These are phyloP conservation scores for Aporrectodea caliginosa DNA, from an alignment of 1,140 invertebrate species.

Conservation along the genomic window DNA sequence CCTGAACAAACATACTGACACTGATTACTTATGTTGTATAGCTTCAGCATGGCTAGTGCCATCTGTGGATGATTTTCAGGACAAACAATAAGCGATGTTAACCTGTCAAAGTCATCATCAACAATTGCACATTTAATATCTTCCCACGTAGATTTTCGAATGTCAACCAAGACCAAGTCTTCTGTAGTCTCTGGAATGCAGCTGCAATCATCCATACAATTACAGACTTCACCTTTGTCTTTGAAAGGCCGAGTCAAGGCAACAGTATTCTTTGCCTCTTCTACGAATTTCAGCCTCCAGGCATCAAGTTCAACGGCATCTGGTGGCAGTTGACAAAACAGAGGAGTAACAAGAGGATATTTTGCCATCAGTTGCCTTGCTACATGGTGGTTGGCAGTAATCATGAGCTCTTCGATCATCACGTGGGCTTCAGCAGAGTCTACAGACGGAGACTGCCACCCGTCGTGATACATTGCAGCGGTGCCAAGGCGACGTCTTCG, in stretches of 20 bases:
- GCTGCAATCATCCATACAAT: conserved; percentile 17
- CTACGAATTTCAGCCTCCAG: conserved; percentile 38
- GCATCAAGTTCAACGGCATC: conserved; percentile 34
- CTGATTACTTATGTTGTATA: conserved; percentile 16
- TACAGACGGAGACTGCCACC: neutral
- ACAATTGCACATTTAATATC: neutral
- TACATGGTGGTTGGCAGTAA: conserved; percentile 44
- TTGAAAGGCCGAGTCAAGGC: conserved; percentile 32
- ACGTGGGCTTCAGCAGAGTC: conserved; percentile 39
- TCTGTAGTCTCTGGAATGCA: neutral
- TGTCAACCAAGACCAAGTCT: neutral
- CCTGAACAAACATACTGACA: conserved; percentile 24
- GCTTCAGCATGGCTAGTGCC: neutral
- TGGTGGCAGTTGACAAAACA: conserved; percentile 40
- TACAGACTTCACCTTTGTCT: conserved; percentile 32
- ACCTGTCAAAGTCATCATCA: neutral
- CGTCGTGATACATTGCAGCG: neutral
- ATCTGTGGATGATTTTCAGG: conserved; percentile 7
- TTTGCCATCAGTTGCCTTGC: conserved; percentile 38
- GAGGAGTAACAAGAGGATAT: conserved; percentile 39
- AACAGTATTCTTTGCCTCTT: conserved; percentile 23
- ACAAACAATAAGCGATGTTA: neutral
- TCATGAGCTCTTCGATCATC: conserved; percentile 44
- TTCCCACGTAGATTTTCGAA: neutral
- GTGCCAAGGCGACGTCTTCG: neutral